A percentile compares a stretch with the other conserved stretches of the same genome.
Evolutionary conservation across 1,140 invertebrate genomes (phyloP).

Genomic region (Vanessa tameamea): DNA sequence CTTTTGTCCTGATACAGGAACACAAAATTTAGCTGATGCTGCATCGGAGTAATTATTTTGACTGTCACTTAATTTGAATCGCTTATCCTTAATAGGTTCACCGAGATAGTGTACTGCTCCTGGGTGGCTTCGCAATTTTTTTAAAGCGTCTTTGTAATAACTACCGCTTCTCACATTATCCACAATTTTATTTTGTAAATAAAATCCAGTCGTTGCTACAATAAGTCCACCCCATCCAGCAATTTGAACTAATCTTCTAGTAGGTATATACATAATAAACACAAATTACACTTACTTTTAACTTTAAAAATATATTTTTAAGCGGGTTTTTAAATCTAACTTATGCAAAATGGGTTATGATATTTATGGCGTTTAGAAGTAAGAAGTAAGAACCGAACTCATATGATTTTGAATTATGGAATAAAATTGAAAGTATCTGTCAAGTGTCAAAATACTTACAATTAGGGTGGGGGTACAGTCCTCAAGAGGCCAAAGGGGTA

Average conservation of each 20-base stretch:
- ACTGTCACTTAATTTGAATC: slow-evolving; percentile 81
- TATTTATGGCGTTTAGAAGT: too few species aligned
- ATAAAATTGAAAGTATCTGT: too few species aligned
- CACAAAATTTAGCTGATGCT: slow-evolving; percentile 80
- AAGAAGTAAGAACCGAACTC: too few species aligned
- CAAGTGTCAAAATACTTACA: too few species aligned
- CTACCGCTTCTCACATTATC: slow-evolving; percentile 63
- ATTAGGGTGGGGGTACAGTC: too few species aligned
- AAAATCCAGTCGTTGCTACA: slow-evolving; percentile 64
- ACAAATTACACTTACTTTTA: slow-evolving; percentile 15
- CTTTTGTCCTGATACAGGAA: slow-evolving; percentile 83
- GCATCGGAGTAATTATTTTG: slow-evolving; percentile 81
- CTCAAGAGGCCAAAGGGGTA: too few species aligned
- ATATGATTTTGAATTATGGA: too few species aligned
- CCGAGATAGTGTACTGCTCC: slow-evolving; percentile 83
- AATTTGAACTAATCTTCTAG: slow-evolving; percentile 61
- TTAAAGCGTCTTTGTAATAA: slow-evolving; percentile 82
- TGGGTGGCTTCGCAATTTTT: slow-evolving; percentile 78
- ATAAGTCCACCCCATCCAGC: slow-evolving; percentile 67
- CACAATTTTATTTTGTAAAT: slow-evolving; percentile 62
- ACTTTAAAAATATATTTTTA: background rate
- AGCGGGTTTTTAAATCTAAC: too few species aligned
- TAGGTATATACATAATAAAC: slow-evolving; percentile 54
- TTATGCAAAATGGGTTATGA: too few species aligned
- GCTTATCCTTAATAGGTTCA: slow-evolving; percentile 83